A percentile compares a stretch with the other conserved stretches of the same genome.
These are phyloP conservation scores for Chloebia gouldiae DNA, from an alignment of 2,113 vertebrate species.

Conservation along the genomic window DNA sequence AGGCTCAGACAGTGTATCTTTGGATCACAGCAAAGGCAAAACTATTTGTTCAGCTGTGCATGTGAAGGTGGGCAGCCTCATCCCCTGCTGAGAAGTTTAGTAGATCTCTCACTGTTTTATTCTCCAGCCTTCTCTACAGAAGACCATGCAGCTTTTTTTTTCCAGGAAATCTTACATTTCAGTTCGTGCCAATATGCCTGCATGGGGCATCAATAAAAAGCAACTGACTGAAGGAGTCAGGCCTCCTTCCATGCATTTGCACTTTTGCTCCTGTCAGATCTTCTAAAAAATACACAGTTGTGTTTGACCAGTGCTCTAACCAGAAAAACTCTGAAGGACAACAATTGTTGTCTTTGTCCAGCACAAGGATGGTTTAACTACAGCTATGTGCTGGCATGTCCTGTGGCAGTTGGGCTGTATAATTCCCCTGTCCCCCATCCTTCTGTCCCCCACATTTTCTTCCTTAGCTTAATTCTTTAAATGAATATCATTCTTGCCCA, in stretches of 20 bases:
- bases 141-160: background rate
- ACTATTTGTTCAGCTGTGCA: conserved; percentile 42
- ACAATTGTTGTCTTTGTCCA: background rate
- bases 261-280: background rate
- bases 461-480: background rate
- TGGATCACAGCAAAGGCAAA: background rate
- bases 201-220: background rate
- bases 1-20: background rate
- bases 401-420: background rate
- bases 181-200: background rate
- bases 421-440: background rate
- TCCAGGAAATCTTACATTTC: background rate
- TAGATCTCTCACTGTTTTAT: conserved; percentile 5
- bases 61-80: conserved; percentile 1
- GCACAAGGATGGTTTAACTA: background rate
- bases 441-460: background rate
- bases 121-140: background rate
- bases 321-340: background rate
- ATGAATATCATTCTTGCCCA: background rate
- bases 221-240: background rate
- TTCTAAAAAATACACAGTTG: background rate
- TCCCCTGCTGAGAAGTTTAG: conserved; percentile 5
- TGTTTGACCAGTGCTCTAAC: background rate
- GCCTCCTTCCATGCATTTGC: background rate
- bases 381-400: background rate